Evolutionary conservation across 2,888 invertebrate genomes (phyloP).

Genomic region (Coenonympha arcania): DNA sequence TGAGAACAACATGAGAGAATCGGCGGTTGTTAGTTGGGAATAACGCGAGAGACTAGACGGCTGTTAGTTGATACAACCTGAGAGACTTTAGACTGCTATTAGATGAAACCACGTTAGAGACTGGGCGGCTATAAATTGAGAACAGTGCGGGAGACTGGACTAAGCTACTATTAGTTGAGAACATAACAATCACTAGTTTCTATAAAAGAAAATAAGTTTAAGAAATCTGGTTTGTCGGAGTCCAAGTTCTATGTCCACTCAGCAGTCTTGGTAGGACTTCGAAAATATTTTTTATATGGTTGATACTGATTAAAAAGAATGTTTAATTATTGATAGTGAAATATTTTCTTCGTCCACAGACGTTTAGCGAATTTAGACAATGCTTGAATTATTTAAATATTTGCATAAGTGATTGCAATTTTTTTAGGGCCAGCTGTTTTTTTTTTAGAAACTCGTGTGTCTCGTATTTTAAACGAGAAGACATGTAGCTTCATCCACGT

Average conservation of each 20-base stretch:
- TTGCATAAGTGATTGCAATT: conserved; percentile 19
- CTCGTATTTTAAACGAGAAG: conserved; percentile 32
- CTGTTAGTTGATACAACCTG: too few relatives aligned
- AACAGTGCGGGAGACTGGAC: too few relatives aligned
- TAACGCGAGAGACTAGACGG: too few relatives aligned
- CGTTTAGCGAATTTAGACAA: conserved; percentile 30
- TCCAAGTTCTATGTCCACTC: conserved; percentile 19
- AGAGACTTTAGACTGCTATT: too few relatives aligned
- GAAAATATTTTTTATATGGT: conserved; percentile 31
- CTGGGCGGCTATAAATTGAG: too few relatives aligned
- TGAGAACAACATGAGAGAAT: too few relatives aligned
- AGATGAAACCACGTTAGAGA: too few relatives aligned
- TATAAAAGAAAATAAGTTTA: too few relatives aligned
- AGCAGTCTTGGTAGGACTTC: conserved; percentile 40
- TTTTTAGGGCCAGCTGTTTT: conserved; percentile 38
- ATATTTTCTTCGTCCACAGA: conserved; percentile 20
- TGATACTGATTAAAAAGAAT: not conserved
- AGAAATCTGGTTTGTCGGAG: not conserved
- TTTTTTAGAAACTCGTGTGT: conserved; percentile 33
- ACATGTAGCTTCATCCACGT: conserved; percentile 31
- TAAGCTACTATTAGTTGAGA: too few relatives aligned
- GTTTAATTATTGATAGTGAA: not conserved
- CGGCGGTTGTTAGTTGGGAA: too few relatives aligned
- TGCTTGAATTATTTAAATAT: conserved; percentile 21
- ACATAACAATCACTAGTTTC: too few relatives aligned